Evolutionary conservation across 2,888 invertebrate species (phyloP).

Genomic region (Empis livida): DNA sequence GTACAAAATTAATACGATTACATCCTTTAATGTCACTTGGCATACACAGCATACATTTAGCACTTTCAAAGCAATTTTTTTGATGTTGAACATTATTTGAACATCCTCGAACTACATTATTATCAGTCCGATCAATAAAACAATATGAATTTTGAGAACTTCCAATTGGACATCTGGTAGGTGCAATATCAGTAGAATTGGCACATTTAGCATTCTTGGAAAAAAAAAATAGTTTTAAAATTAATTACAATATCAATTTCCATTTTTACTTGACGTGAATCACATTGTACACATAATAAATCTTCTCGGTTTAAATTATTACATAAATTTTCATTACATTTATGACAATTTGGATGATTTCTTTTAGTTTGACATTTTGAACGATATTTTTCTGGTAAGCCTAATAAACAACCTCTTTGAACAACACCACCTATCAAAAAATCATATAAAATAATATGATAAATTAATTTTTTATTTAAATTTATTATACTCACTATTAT

Average conservation of each 20-base stretch:
- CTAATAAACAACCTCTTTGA: conserved; percentile 26
- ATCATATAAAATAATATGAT: background rate
- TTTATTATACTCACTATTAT: conserved; percentile 20
- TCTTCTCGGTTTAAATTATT: conserved; percentile 24
- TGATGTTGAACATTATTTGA: conserved; percentile 14
- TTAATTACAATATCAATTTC: conserved; percentile 4
- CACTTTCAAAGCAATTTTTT: conserved; percentile 12
- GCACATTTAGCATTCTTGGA: conserved; percentile 15
- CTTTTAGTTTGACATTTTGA: conserved; percentile 17
- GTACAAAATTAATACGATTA: conserved; percentile 15
- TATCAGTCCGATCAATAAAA: conserved; percentile 11
- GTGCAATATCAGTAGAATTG: conserved; percentile 8
- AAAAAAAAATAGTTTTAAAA: background rate
- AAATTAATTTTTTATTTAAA: background rate
- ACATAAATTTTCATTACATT: conserved; percentile 26
- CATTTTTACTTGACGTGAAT: conserved; percentile 21
- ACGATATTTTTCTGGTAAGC: conserved; percentile 21
- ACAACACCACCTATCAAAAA: conserved; percentile 20
- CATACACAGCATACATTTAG: conserved; percentile 16
- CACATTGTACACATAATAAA: conserved; percentile 25
- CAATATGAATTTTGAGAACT: conserved; percentile 18
- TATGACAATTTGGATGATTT: conserved; percentile 19
- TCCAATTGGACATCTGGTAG: conserved; percentile 16
- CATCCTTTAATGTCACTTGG: conserved; percentile 15
- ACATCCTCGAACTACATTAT: conserved; percentile 17